Evolutionary conservation across 2,113 vertebrate species (phyloP).

Genomic region (Corythornis cristatus): DNA sequence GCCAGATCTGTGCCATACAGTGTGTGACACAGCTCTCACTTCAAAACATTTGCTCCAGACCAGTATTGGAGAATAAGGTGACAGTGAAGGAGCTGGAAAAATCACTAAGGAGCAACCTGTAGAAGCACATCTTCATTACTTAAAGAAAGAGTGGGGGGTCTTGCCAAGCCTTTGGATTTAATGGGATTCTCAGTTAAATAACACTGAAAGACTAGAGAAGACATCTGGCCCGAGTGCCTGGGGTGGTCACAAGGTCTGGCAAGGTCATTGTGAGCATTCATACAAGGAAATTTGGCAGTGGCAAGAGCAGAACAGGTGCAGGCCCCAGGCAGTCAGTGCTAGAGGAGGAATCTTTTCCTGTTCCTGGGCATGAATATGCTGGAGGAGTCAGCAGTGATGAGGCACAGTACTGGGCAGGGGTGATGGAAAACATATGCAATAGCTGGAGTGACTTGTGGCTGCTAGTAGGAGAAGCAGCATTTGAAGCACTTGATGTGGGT

Average conservation of each 20-base stretch:
- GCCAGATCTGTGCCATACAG: neutral
- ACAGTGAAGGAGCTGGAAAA: neutral
- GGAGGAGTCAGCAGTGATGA: neutral
- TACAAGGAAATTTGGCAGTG: neutral
- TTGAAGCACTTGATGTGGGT: neutral
- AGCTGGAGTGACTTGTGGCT: neutral
- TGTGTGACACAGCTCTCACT: neutral
- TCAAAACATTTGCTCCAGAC: neutral
- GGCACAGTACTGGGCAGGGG: neutral
- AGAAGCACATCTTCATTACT: neutral
- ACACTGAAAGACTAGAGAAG: neutral
- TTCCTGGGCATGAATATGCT: neutral
- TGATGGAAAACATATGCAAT: neutral
- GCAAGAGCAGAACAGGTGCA: slow-evolving; percentile 22
- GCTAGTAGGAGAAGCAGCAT: neutral
- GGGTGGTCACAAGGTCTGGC: neutral
- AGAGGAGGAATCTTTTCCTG: neutral
- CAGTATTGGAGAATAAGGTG: neutral
- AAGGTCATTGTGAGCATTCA: neutral
- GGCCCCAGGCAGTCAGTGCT: neutral
- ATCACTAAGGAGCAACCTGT: neutral
- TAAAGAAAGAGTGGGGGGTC: neutral
- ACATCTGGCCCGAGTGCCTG: fast-evolving
- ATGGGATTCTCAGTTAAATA: neutral
- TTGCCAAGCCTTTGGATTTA: neutral